A percentile compares a stretch with the other conserved stretches of the same genome.
These are phyloP conservation scores for Rallus limicola DNA, from an alignment of 2,113 vertebrate genomes.

Conservation along the genomic window DNA sequence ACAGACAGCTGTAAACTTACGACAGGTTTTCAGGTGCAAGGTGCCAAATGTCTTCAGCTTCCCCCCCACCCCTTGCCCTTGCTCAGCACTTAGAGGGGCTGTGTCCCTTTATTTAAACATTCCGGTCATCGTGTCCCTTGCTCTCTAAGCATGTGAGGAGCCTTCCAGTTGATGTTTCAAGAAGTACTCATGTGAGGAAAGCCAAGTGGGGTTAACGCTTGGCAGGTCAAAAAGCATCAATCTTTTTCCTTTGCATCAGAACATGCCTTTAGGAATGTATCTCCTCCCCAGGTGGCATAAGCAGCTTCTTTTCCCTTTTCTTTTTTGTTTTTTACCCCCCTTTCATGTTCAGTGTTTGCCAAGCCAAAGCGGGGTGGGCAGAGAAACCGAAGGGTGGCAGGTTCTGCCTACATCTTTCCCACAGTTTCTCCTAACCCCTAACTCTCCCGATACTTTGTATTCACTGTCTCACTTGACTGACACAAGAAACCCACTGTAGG, in stretches of 20 bases:
- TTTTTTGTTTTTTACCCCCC: no score
- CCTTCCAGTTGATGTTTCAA: not conserved
- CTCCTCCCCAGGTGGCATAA: not conserved
- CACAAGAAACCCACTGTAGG: constrained; percentile 68
- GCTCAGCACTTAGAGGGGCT: not conserved
- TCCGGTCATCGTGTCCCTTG: not conserved
- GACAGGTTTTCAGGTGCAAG: not conserved
- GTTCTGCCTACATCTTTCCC: not conserved
- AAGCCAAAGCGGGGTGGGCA: not conserved
- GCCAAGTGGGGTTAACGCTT: not conserved
- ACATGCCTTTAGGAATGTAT: not conserved
- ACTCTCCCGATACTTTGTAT: constrained; percentile 61
- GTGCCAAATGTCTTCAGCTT: not conserved
- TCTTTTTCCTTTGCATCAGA: not conserved
- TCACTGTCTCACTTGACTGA: constrained; percentile 61
- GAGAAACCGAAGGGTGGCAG: not conserved
- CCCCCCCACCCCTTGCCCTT: not conserved
- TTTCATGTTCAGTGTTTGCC: not conserved
- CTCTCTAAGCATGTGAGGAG: not conserved
- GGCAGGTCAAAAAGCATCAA: not conserved
- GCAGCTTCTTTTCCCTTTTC: no score
- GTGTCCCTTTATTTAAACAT: not conserved
- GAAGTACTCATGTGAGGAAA: not conserved
- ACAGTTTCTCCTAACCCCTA: constrained; percentile 15
- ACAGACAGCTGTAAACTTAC: not conserved